phyloP scores from a whole-genome alignment of 2,888 invertebrate species.

The Morpho helenor region DNA sequence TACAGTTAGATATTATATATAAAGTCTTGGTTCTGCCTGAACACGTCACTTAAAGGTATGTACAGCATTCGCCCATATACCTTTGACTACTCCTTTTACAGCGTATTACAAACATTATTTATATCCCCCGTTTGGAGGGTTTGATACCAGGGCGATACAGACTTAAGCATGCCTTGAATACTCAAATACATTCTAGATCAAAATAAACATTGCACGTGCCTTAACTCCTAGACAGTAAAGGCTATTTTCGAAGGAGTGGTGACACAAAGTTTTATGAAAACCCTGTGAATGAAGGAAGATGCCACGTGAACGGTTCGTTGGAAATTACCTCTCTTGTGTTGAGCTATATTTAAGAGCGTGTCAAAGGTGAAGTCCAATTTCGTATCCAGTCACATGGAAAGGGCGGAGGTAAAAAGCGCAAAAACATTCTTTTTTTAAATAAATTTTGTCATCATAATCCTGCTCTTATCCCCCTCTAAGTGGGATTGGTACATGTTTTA shows the following conservation, averaged over 20 bases:
- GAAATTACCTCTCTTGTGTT: slow-evolving; percentile 23
- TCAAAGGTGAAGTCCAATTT: slow-evolving; percentile 14
- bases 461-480: too few relatives aligned
- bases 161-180: slow-evolving; percentile 22
- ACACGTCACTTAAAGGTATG: too few relatives aligned
- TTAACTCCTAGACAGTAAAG: not conserved
- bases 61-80: too few relatives aligned
- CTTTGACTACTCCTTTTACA: slow-evolving; percentile 1
- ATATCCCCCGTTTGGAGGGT: slow-evolving; percentile 16
- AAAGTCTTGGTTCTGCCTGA: too few relatives aligned
- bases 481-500: too few relatives aligned
- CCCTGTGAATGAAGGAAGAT: slow-evolving; percentile 13
- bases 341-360: slow-evolving; percentile 13
- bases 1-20: too few relatives aligned
- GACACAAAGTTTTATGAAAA: slow-evolving; percentile 20
- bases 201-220: slow-evolving; percentile 1
- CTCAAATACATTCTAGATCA: slow-evolving; percentile 9
- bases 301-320: slow-evolving; percentile 21
- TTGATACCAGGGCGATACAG: slow-evolving; percentile 19
- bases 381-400: not conserved
- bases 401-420: too few relatives aligned
- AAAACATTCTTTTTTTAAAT: too few relatives aligned
- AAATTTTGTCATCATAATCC: too few relatives aligned
- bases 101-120: slow-evolving; percentile 4
- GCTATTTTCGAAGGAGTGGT: slow-evolving; percentile 2